Evolutionary conservation across 2,113 vertebrate species (phyloP).

Genomic region (Dipodomys spectabilis): DNA sequence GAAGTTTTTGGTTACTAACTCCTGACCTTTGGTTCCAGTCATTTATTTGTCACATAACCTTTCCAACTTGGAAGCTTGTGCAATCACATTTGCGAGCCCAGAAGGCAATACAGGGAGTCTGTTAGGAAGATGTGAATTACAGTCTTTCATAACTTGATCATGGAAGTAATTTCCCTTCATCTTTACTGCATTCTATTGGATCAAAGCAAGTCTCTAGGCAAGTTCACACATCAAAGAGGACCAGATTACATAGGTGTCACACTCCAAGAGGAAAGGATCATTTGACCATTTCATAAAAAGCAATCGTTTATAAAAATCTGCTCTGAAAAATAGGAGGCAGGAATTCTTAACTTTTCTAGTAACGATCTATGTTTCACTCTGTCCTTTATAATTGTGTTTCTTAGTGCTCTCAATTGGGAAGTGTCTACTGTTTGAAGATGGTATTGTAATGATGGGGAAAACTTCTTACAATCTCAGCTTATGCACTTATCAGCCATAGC

Average conservation of each 20-base stretch:
- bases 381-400: neutral
- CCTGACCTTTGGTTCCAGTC: neutral
- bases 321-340: neutral
- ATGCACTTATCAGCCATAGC: neutral
- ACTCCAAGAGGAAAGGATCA: neutral
- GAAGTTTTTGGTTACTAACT: neutral
- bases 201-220: neutral
- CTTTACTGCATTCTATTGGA: neutral
- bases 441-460: neutral
- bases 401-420: conserved; percentile 4
- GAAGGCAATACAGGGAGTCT: neutral
- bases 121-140: neutral
- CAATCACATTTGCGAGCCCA: rapidly evolving
- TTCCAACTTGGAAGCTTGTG: neutral
- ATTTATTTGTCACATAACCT: neutral
- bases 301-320: neutral
- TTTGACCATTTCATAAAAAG: neutral
- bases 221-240: neutral
- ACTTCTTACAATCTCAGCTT: neutral
- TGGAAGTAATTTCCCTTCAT: neutral
- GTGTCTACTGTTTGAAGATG: neutral
- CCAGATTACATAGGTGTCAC: neutral
- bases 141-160: neutral
- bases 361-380: neutral
- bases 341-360: neutral